A percentile compares a stretch with the other conserved stretches of the same genome.
Evolutionary conservation across 2,888 invertebrate species (phyloP).

Genomic region (Clistopyga incitator): DNA sequence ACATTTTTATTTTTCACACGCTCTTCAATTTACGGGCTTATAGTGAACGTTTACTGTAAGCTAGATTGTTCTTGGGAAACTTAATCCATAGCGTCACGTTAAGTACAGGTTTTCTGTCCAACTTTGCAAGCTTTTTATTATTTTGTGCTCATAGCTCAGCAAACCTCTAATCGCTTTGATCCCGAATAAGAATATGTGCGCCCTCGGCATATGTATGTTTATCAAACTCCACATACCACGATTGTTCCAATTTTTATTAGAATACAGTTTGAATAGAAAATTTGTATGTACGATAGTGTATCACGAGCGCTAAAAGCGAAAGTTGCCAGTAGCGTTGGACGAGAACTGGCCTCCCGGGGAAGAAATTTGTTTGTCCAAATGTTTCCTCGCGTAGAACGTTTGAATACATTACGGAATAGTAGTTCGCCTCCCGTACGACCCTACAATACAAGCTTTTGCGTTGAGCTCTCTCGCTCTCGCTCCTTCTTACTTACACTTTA

Average conservation of each 20-base stretch:
- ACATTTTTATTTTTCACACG: too few relatives aligned
- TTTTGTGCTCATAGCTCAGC: background rate
- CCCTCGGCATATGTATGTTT: background rate
- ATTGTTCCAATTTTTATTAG: conserved; percentile 13
- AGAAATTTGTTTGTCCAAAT: conserved; percentile 60
- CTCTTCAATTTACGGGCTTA: too few relatives aligned
- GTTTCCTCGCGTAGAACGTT: conserved; percentile 53
- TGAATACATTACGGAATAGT: conserved; percentile 56
- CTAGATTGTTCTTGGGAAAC: background rate
- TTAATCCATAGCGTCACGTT: too few relatives aligned
- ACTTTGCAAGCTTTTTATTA: too few relatives aligned
- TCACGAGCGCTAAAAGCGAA: background rate
- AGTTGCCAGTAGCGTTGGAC: background rate
- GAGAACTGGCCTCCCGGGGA: conserved; percentile 10
- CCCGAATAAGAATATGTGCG: background rate
- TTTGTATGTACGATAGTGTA: background rate
- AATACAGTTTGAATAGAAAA: background rate
- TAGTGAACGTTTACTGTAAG: background rate
- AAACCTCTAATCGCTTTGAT: background rate
- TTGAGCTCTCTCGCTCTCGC: conserved; percentile 20
- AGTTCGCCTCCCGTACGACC: conserved; percentile 22
- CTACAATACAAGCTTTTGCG: conserved; percentile 56
- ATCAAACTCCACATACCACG: background rate
- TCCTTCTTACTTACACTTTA: conserved; percentile 9
- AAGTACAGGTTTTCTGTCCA: background rate